Percentiles rank a stretch among this genome's conserved stretches.
phyloP scores from a whole-genome alignment of 1,140 invertebrate species.

The Drosophila melanica region DNA sequence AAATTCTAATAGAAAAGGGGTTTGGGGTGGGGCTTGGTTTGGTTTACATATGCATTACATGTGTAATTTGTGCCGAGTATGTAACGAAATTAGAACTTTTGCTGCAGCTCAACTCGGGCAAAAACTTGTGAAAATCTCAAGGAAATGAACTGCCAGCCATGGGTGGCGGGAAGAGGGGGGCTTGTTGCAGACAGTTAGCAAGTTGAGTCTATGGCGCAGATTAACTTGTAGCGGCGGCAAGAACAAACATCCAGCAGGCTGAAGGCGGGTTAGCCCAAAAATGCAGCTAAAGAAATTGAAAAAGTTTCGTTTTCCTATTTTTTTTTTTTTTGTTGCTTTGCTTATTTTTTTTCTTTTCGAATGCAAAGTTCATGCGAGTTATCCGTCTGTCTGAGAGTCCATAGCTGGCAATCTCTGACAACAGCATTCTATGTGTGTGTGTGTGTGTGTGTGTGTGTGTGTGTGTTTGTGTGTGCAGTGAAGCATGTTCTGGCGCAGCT shows the following conservation, averaged over 20 bases:
- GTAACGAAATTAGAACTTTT: constrained; percentile 79
- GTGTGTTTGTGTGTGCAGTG: constrained; percentile 42
- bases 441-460: constrained; percentile 39
- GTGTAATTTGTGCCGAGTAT: constrained; percentile 72
- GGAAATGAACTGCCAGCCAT: constrained; percentile 64
- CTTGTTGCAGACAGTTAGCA: constrained; percentile 58
- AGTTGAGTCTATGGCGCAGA: constrained; percentile 72
- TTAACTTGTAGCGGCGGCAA: constrained; percentile 69
- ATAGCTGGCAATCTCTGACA: constrained; percentile 15
- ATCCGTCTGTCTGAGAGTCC: constrained; percentile 7
- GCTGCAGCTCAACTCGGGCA: constrained; percentile 24
- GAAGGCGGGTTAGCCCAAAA: constrained; percentile 6
- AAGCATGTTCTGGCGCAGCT: constrained; percentile 33
- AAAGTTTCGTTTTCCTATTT: constrained; percentile 54
- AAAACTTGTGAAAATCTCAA: constrained; percentile 49
- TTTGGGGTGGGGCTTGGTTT: not conserved
- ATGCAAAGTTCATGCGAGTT: constrained; percentile 48
- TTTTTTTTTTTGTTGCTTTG: constrained; percentile 19
- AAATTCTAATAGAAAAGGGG: not conserved
- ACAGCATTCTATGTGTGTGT: constrained; percentile 24
- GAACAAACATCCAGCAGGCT: constrained; percentile 50
- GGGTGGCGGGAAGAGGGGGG: not conserved
- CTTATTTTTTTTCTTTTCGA: constrained; percentile 15
- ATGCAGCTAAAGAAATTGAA: constrained; percentile 81
- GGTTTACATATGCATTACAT: constrained; percentile 76